Base-by-base conservation (phyloP, 2,797 vertebrate species). In the Pseudomugil gertrudae region DNA sequence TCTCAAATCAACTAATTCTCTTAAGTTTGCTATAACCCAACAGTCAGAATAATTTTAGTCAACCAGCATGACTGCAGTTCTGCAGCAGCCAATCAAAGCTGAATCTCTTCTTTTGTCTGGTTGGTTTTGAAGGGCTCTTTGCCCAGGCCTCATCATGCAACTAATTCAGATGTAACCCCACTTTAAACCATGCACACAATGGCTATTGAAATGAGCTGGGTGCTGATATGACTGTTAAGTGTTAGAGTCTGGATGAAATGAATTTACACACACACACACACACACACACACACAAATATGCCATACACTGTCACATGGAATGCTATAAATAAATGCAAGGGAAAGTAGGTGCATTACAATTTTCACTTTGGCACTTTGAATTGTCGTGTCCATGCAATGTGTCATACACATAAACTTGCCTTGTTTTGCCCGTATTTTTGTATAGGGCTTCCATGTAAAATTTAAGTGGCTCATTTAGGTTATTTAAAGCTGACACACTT, bases 81-180 rank as follows among this genome's bases (percentile, higher is more conserved):
- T 66, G 57, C 79, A 61, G 72, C 71, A 69, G 62, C 85, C 87
- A 88, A 89, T 89, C 80, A 88, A 72, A 87, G 59, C 21, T 30
- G 67, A 75, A 85, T 71, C 68, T 81, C 77, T 35, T 85, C 81
- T 80, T 86, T 90, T 90, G 90, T 92, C 79, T 74, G 66, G 27
- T 35, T 26, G 60, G 54, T 65, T 84, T 70, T 90, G 84, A 90
- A 91, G 88, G 70, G 87, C 87, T 84, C 90, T 89, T 79, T 66
- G 63, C 53, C 72, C 71, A 52, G 90, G 84, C 87, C 86, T 89
- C 86, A 87, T 86, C 87, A 78, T 84, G 72, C 80, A 74, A 63
- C 85, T 84, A 79, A 92, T 90, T 91, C 91, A 88, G 79, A 89
- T 72, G 78, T 87, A 84, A 87, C 81, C 85, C 86, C 88, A 90